phyloP scores from a whole-genome alignment of 1,140 invertebrate genomes.

The Nasonia giraulti region DNA sequence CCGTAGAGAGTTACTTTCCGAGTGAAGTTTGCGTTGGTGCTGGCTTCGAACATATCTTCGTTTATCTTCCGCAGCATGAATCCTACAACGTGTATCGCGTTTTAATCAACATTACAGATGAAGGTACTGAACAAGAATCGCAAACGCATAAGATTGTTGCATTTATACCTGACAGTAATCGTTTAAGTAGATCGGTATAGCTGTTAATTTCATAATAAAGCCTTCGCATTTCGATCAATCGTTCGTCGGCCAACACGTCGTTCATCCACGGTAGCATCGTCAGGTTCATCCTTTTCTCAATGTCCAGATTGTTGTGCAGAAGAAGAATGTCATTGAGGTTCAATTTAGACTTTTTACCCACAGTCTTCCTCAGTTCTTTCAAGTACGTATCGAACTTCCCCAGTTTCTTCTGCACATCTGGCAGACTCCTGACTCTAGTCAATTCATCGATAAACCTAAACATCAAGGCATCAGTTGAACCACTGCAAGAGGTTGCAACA shows the following conservation, averaged over 20 bases:
- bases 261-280: conserved; percentile 40
- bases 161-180: neutral
- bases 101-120: neutral
- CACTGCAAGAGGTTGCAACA: neutral
- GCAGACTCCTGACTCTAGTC: neutral
- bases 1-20: conserved; percentile 23
- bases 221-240: neutral
- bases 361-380: neutral
- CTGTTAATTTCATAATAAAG: conserved; percentile 22
- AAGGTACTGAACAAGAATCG: neutral
- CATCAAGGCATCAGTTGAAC: neutral
- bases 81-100: neutral
- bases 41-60: conserved; percentile 8
- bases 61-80: neutral
- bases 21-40: neutral
- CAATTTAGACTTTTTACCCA: conserved; percentile 13
- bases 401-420: neutral
- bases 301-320: conserved; percentile 36
- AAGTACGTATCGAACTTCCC: neutral
- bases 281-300: conserved; percentile 27
- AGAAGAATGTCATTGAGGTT: conserved; percentile 20
- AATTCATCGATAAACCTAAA: conserved; percentile 27
- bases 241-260: neutral
- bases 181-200: conserved; percentile 4
- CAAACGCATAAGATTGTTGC: neutral